phyloP scores from a whole-genome alignment of 2,888 invertebrate species.

The Blera fallax region DNA sequence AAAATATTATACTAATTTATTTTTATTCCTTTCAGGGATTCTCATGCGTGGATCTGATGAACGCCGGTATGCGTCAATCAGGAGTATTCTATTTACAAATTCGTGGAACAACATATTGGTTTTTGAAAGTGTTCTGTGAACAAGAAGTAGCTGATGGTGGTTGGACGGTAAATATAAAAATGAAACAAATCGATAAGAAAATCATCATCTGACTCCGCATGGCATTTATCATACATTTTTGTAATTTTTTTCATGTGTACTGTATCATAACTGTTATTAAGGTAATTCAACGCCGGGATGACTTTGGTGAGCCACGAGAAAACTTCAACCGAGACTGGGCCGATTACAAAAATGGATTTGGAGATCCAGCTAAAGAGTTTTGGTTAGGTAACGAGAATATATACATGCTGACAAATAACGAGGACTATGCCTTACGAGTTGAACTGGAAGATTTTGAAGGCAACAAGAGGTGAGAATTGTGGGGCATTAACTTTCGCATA shows the following conservation, averaged over 20 bases:
- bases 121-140: slow-evolving; percentile 94
- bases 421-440: slow-evolving; percentile 92
- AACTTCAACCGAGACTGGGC: slow-evolving; percentile 96
- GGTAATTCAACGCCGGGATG: slow-evolving; percentile 95
- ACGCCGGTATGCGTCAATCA: slow-evolving; percentile 92
- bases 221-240: slow-evolving; percentile 34
- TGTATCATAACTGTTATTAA: slow-evolving; percentile 78
- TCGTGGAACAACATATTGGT: slow-evolving; percentile 95
- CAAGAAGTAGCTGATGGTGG: slow-evolving; percentile 94
- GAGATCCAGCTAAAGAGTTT: slow-evolving; percentile 94
- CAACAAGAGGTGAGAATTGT: slow-evolving; percentile 88
- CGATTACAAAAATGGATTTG: slow-evolving; percentile 96
- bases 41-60: slow-evolving; percentile 92
- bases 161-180: slow-evolving; percentile 89
- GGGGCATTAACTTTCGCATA: neutral
- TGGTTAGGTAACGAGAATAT: slow-evolving; percentile 97
- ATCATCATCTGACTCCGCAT: slow-evolving; percentile 14
- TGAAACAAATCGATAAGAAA: slow-evolving; percentile 10
- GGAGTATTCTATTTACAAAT: slow-evolving; percentile 95
- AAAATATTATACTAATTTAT: neutral
- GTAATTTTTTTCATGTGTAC: slow-evolving; percentile 21
- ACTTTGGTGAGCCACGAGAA: slow-evolving; percentile 92
- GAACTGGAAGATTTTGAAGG: slow-evolving; percentile 96
- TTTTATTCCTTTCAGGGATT: slow-evolving; percentile 87
- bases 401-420: slow-evolving; percentile 95